Evolutionary conservation across 1,140 invertebrate genomes (phyloP).

Genomic region (Drosophila sp.): DNA sequence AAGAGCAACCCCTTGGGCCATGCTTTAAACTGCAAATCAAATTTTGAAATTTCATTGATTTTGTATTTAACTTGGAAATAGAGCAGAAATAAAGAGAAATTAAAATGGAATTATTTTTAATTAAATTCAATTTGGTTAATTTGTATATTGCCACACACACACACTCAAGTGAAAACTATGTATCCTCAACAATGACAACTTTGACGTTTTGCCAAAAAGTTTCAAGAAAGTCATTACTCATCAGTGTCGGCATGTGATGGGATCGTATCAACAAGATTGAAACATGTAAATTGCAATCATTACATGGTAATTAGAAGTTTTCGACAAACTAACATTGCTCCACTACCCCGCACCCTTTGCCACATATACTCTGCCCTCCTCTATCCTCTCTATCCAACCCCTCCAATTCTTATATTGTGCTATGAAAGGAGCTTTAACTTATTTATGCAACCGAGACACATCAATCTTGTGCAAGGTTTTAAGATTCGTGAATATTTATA

Average conservation of each 20-base stretch:
- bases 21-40: constrained; percentile 45
- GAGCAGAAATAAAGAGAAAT: not conserved
- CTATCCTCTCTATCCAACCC: not conserved
- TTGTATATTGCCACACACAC: constrained; percentile 22
- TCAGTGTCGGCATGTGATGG: constrained; percentile 22
- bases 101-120: constrained; percentile 27
- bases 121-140: constrained; percentile 60
- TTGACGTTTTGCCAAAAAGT: constrained; percentile 48
- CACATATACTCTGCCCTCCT: too few species aligned
- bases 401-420: constrained; percentile 17
- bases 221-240: constrained; percentile 64
- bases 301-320: constrained; percentile 74
- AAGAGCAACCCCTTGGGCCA: constrained; percentile 18
- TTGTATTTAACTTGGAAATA: constrained; percentile 43
- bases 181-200: constrained; percentile 43
- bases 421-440: constrained; percentile 60
- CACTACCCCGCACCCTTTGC: too few species aligned
- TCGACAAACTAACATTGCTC: constrained; percentile 47
- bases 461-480: constrained; percentile 68
- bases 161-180: not conserved
- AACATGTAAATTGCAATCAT: constrained; percentile 63
- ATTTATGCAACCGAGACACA: constrained; percentile 70
- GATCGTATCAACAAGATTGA: constrained; percentile 13
- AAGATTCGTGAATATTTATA: constrained; percentile 29
- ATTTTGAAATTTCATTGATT: constrained; percentile 35